Percentiles rank a stretch among this genome's conserved stretches.
Conservation (phyloP, 1,140 invertebrate genomes). For the Druon quercuslanigerum region DNA sequence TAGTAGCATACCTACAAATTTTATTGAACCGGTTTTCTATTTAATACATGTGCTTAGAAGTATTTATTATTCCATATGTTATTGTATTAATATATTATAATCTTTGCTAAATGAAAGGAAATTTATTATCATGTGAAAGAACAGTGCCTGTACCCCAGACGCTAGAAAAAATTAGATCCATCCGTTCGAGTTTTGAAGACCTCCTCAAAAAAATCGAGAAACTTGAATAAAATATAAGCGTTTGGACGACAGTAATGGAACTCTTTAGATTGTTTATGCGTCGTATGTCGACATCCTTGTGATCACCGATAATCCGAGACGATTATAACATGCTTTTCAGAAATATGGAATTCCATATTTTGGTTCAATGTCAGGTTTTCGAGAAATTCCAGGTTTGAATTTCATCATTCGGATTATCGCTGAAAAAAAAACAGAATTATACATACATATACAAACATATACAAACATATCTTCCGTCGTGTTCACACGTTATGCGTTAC, state of each 20-base stretch:
- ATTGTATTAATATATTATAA: constrained; percentile 35
- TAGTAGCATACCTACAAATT: too few species aligned
- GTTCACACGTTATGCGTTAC: constrained; percentile 25
- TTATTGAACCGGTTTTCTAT: constrained; percentile 12
- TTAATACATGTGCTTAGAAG: constrained; percentile 42
- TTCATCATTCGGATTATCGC: constrained; percentile 14
- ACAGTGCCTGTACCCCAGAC: constrained; percentile 71
- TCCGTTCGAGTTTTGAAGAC: constrained; percentile 33
- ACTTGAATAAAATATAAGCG: constrained; percentile 33
- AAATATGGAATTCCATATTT: background rate
- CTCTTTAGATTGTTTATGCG: constrained; percentile 10
- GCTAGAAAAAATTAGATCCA: constrained; percentile 62
- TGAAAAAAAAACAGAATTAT: background rate
- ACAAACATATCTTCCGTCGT: constrained; percentile 26
- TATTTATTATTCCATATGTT: constrained; percentile 45
- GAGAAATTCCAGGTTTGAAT: too few species aligned
- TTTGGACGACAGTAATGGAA: constrained; percentile 37
- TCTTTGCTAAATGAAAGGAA: constrained; percentile 48
- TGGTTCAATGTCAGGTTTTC: background rate
- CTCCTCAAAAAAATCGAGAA: constrained; percentile 30
- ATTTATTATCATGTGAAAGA: constrained; percentile 67
- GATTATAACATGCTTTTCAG: too few species aligned
- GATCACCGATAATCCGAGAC: constrained; percentile 10
- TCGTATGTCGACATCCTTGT: background rate
- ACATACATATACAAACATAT: background rate